Evolutionary conservation across 2,113 vertebrate genomes (phyloP).

Genomic region (Verasper variegatus): DNA sequence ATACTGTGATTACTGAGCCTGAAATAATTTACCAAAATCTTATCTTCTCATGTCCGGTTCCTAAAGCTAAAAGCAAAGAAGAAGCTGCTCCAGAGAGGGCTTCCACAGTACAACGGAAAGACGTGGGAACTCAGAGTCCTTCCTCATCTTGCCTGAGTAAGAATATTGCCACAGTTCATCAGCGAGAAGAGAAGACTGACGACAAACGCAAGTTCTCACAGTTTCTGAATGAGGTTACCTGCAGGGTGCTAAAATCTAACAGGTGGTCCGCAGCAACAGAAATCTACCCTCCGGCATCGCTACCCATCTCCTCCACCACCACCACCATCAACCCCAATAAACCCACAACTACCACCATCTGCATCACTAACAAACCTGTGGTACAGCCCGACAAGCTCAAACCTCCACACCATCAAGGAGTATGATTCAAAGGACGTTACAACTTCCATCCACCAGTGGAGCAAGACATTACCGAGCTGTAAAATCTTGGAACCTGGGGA

Average conservation of each 20-base stretch:
- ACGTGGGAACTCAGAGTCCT: conserved; percentile 55
- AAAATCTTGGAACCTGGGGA: conserved; percentile 74
- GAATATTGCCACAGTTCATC: conserved; percentile 63
- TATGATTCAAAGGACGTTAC: conserved; percentile 55
- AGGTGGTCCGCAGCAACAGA: conserved; percentile 70
- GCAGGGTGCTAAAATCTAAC: conserved; percentile 85
- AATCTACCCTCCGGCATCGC: conserved; percentile 33
- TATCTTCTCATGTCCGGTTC: conserved; percentile 43
- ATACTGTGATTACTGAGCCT: conserved; percentile 54
- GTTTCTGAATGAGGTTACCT: conserved; percentile 91
- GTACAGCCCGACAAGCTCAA: conserved; percentile 53
- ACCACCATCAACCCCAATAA: conserved; percentile 36
- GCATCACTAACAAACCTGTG: conserved; percentile 39
- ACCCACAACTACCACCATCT: not conserved
- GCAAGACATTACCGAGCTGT: conserved; percentile 66
- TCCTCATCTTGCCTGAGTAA: conserved; percentile 54
- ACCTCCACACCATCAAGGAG: conserved; percentile 66
- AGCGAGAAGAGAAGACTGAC: conserved; percentile 77
- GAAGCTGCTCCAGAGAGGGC: conserved; percentile 39
- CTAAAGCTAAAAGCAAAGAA: conserved; percentile 44
- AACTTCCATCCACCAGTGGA: conserved; percentile 68
- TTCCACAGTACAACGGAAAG: conserved; percentile 35
- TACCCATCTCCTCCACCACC: conserved; percentile 35
- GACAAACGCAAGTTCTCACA: conserved; percentile 90
- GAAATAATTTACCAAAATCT: conserved; percentile 78